Evolutionary conservation across 2,888 invertebrate species (phyloP).

Genomic region (Mellilla xanthometata): DNA sequence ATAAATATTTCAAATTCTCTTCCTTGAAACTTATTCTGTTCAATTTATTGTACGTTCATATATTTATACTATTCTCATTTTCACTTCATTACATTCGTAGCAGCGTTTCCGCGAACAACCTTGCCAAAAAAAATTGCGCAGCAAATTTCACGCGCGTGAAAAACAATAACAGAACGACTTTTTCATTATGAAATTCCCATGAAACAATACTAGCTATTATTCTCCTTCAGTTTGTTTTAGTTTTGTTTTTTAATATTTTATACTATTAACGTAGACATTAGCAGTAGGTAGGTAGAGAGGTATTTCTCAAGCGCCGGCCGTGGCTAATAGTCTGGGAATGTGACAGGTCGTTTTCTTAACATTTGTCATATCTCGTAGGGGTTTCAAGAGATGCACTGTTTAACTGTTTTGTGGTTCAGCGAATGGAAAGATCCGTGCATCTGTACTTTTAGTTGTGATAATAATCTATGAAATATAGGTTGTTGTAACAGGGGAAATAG

Average conservation of each 20-base stretch:
- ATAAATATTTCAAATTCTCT: too few relatives aligned
- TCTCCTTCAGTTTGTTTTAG: not conserved
- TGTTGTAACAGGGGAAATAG: too few relatives aligned
- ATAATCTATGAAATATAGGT: too few relatives aligned
- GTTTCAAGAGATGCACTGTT: constrained; percentile 1
- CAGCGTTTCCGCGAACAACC: not conserved
- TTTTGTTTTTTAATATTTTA: not conserved
- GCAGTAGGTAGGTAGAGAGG: constrained; percentile 1
- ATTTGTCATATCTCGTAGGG: not conserved
- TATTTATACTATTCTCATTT: not conserved
- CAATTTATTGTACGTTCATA: not conserved
- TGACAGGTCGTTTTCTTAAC: constrained; percentile 8
- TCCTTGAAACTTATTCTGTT: too few relatives aligned
- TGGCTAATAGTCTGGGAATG: constrained; percentile 16
- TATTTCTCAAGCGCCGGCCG: constrained; percentile 5
- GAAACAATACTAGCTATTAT: constrained; percentile 1
- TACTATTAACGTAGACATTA: constrained; percentile 4
- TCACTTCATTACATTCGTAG: not conserved
- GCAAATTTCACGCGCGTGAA: not conserved
- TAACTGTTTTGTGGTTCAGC: too few relatives aligned
- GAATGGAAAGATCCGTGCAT: too few relatives aligned
- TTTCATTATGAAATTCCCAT: constrained; percentile 2
- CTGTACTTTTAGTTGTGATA: too few relatives aligned
- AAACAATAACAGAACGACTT: constrained; percentile 4
- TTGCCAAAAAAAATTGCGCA: constrained; percentile 1